Percentiles rank a stretch among this genome's conserved stretches.
phyloP scores from a whole-genome alignment of 2,797 vertebrate species.

The Cuculus canorus region DNA sequence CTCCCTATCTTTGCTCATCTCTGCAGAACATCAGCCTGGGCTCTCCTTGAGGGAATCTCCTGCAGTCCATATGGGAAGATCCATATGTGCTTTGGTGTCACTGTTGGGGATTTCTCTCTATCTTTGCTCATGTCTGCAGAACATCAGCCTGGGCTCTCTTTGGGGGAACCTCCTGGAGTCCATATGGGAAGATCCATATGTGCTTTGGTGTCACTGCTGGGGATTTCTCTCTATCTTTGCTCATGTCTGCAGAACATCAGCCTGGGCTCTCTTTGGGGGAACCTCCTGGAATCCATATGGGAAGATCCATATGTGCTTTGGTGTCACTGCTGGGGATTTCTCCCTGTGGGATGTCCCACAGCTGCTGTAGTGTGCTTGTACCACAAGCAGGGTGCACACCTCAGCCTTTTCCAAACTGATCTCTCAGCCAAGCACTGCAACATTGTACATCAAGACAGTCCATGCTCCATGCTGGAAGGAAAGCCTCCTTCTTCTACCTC shows the following conservation, averaged over 20 bases:
- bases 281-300: too few relatives aligned
- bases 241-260: too few relatives aligned
- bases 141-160: too few relatives aligned
- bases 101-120: neutral
- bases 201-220: too few relatives aligned
- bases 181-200: too few relatives aligned
- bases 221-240: neutral
- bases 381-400: neutral
- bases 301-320: too few relatives aligned
- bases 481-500: neutral
- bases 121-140: neutral
- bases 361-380: neutral
- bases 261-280: too few relatives aligned
- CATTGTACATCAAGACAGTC: neutral
- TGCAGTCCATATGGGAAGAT: too few relatives aligned
- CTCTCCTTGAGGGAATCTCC: too few relatives aligned
- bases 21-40: too few relatives aligned
- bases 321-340: neutral
- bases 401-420: neutral
- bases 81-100: too few relatives aligned
- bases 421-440: neutral
- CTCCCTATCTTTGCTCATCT: neutral
- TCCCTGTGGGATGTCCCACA: neutral
- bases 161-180: too few relatives aligned
- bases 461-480: neutral